Base-by-base conservation (phyloP, 37 sponge, comb jelly and placozoan species). In the Cliona cf. orientalis region DNA sequence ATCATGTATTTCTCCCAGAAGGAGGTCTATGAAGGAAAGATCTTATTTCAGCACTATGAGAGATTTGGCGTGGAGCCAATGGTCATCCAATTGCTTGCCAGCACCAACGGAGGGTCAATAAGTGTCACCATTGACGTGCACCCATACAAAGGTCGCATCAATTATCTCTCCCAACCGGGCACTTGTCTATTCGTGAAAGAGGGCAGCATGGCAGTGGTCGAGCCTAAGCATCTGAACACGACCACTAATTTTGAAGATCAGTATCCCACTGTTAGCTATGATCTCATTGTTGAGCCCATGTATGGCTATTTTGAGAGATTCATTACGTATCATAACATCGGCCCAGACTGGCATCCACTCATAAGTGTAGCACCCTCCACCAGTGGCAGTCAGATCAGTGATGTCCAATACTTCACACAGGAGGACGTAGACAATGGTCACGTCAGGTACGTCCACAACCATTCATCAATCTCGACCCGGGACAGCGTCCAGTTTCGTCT, bases 201-300 rank as follows among this genome's bases (percentile, higher is more conserved):
- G 42, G 76, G 68, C 2, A 56, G 59, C 2, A 42, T 0, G 12
- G 60, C 32, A 22, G 1, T 73, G 17, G 2, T 87, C 38, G 23
- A 56, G 23, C 2, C 81, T 39, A 21, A 41, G 7, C 55, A 80
- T 33, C 66, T 87, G 38, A 74, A 42, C 32, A 49, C 81, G 26
- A 46, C 59, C 68, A 87, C 81, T 11, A 46, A 74, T 61, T 87
- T 87, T 74, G 70, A 80, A 35, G 69, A 75, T 0, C 88, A 87
- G 60, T 59, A 69, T 0, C 88, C 88, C 0, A 45, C 42, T 2
- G 19, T 87, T 21, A 32, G 45, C 11, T 75, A 80, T 37, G 72
- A 66, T 19, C 57, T 87, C 14, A n/a, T 53, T 11, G 38, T 37
- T 17, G 43, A 7, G 1, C 76, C 88, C 2, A 22, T 5, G 5